These are phyloP conservation scores for Ceratosolen solmsi DNA, from an alignment of 1,140 invertebrate species.

Conservation along the genomic window DNA sequence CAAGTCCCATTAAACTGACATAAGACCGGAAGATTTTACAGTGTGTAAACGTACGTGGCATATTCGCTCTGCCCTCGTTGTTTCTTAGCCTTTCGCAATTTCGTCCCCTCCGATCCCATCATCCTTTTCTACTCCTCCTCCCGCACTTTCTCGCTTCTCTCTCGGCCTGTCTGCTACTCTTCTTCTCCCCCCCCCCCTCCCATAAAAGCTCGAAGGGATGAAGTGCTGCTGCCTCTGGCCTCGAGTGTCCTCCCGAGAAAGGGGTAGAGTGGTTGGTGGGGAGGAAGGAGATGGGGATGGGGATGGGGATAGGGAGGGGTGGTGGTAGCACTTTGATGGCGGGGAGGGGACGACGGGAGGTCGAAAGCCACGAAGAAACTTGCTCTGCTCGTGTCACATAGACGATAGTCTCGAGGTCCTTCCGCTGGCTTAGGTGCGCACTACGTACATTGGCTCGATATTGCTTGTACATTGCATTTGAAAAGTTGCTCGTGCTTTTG, in stretches of 20 bases:
- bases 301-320: background rate
- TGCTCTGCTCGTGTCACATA: slow-evolving; percentile 2
- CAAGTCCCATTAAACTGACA: background rate
- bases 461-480: background rate
- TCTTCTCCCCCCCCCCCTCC: no score
- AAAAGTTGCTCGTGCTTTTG: background rate
- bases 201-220: slow-evolving; percentile 35
- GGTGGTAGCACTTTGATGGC: no score
- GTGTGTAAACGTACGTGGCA: background rate
- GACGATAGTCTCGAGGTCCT: background rate
- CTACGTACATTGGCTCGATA: background rate
- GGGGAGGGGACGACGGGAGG: background rate
- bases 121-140: background rate
- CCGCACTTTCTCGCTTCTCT: background rate
- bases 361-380: background rate
- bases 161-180: background rate
- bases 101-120: background rate
- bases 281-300: background rate
- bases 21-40: background rate
- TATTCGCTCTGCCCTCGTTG: background rate
- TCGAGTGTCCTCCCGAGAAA: slow-evolving; percentile 26
- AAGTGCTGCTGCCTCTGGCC: background rate
- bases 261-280: background rate
- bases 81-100: background rate
- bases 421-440: background rate